Evolutionary conservation across 1,140 invertebrate species (phyloP).

Genomic region (Goniozus legneri): DNA sequence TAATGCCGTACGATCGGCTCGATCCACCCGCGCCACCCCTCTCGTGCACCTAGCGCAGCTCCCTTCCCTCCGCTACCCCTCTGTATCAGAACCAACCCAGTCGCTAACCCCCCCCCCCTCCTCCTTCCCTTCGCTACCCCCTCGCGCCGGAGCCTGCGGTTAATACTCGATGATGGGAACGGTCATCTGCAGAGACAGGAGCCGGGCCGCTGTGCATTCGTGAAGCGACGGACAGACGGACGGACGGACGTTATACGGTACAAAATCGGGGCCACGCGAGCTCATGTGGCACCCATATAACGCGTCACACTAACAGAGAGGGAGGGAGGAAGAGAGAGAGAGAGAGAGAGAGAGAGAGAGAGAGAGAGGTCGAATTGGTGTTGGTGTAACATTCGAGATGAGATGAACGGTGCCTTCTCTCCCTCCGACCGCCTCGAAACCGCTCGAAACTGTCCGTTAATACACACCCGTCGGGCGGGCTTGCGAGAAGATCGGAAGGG

Average conservation of each 20-base stretch:
- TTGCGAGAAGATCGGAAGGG: constrained; percentile 8
- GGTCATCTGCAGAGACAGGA: constrained; percentile 56
- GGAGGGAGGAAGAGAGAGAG: constrained; percentile 24
- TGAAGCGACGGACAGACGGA: constrained; percentile 26
- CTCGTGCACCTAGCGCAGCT: too few relatives aligned
- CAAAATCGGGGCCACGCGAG: constrained; percentile 49
- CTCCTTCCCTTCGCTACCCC: constrained; percentile 14
- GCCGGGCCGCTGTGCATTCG: constrained; percentile 45
- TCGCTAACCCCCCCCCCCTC: too few relatives aligned
- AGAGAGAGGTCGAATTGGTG: too few relatives aligned
- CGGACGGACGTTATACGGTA: constrained; percentile 12
- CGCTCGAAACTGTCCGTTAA: constrained; percentile 45
- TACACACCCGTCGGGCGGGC: constrained; percentile 19
- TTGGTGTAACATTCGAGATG: constrained; percentile 13
- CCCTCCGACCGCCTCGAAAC: constrained; percentile 19
- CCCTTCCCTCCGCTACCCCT: too few relatives aligned
- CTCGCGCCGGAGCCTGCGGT: constrained; percentile 49
- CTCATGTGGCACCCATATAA: constrained; percentile 43
- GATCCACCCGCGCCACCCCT: too few relatives aligned
- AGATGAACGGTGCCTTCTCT: constrained; percentile 9
- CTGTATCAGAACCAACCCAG: too few relatives aligned
- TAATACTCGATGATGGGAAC: constrained; percentile 58
- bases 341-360: background rate
- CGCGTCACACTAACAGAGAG: constrained; percentile 18
- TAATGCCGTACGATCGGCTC: constrained; percentile 44